Evolutionary conservation across 2,113 vertebrate species (phyloP).

Genomic region (Rhodinocichla rosea): DNA sequence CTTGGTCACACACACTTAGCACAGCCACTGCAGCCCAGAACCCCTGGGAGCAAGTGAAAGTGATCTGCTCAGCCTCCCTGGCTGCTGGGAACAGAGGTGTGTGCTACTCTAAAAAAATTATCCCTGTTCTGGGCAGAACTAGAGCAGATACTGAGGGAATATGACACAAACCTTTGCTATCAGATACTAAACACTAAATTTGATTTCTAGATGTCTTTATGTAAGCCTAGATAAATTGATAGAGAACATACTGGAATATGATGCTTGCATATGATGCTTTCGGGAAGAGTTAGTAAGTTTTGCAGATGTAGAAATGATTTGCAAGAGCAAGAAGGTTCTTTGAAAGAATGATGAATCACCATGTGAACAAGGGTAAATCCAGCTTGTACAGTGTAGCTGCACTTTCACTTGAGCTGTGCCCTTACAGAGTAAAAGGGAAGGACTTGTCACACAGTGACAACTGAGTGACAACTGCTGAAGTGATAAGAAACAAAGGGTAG

Average conservation of each 20-base stretch:
- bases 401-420: neutral
- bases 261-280: neutral
- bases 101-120: neutral
- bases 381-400: neutral
- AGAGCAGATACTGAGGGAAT: neutral
- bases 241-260: neutral
- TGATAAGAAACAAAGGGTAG: neutral
- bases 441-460: neutral
- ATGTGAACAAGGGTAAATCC: neutral
- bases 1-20: neutral
- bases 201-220: neutral
- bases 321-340: neutral
- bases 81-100: neutral
- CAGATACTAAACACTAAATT: neutral
- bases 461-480: neutral
- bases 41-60: neutral
- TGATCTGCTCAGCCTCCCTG: neutral
- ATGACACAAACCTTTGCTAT: neutral
- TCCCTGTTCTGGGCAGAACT: accelerated
- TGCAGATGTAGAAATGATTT: neutral
- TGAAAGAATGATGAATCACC: neutral
- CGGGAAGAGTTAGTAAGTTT: neutral
- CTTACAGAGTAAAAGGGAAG: neutral
- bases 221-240: neutral
- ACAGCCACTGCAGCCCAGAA: neutral